Evolutionary conservation across 2,888 invertebrate species (phyloP), one percentile per base, ranked within the genome.

Genomic region (Thyatira batis): DNA sequence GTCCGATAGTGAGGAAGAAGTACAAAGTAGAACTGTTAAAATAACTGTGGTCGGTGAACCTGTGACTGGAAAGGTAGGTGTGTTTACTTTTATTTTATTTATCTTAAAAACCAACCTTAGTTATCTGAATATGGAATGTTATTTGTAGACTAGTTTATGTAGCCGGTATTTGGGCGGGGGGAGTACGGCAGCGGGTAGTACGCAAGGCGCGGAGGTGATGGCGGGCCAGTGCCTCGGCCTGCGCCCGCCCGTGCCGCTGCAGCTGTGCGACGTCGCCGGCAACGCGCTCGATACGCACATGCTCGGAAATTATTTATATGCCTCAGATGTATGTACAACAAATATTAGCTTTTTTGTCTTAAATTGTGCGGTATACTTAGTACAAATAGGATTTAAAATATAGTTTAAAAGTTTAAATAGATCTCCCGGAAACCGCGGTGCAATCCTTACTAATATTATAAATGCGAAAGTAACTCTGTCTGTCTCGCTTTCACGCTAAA

Each of bases 241-340:
- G 55, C 86, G 87, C 20, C 85, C 87, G 9, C 76, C 85, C 69
- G 94, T 95, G 49, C 94, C 95, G 23, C 81, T 97, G 51, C 95
- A 96, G 80, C 93, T 98, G 27, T 97, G 97, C 92, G 98, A 98
- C 82, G 94, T 98, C 52, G 96, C 97, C 45, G 97, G 98, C 20
- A 94, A 94, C 61, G 95, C 96, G 33, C 87, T 96, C 10, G 93
- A 93, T 48, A 96, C 96, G 8, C 91, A 93, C 57, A 97, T 98
- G 97, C 89, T 98, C 45, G 94, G 94, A 65, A 95, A 95, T 82
- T 96, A 95, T 73, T 82, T 95, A 49, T 95, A 94, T 71, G 94
- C 93, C 49, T 93, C 95, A 49, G 93, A 97, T 84, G 96, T 95
- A 87, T 92, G 93, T 80, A 50, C 49, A 25, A 10, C 50, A 50